Base-by-base conservation (phyloP, 2,888 invertebrate genomes). In the Cyaniris semiargus region DNA sequence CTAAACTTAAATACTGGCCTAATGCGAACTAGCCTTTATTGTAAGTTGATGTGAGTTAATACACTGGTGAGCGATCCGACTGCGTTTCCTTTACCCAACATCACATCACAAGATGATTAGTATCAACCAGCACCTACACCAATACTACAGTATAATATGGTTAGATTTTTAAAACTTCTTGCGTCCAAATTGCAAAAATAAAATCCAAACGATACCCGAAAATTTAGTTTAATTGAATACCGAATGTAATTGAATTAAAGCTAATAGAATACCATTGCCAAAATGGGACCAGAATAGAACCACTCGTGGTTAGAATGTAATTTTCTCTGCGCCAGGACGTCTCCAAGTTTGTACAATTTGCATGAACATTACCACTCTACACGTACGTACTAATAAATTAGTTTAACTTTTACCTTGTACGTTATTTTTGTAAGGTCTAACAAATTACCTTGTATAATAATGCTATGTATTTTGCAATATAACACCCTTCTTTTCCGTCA, bases 281-380 rank as follows among this genome's bases (percentile, higher is more conserved):
- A 66, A 66, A 66, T 31, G 15, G 66, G 1, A 66, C 27, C 66
- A 66, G 5, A 31, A 66, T 66, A 31, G 66, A 5, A 66, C 66
- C 27, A 27, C 15, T 66, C 66, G 27, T 66, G 66, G 66, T 31
- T 66, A 31, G 66, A 66, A 66, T 66, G 5, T 13, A 66, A 66
- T 66, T 66, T 31, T 31, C 66, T 7, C 66, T 1, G 27, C 27
- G 66, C 66, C 27, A 27, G 66, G 27, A 66, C 15, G 13, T 13
- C 27, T 66, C 27, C 27, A 66, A 66, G 66, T 66, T 66, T 66
- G 66, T 66, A 66, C 31, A 66, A 66, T 66, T 66, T 31, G 66
- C 66, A 66, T 66, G 15, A 27, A 66, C 31, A 66, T 66, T 66
- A 27, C 60, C 60, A 27, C 66, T 27, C 27, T 13, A 66, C 60